A percentile compares a stretch with the other conserved stretches of the same genome.
phyloP scores from a whole-genome alignment of 1,140 invertebrate species.

The Trichomalopsis sarcophagae region DNA sequence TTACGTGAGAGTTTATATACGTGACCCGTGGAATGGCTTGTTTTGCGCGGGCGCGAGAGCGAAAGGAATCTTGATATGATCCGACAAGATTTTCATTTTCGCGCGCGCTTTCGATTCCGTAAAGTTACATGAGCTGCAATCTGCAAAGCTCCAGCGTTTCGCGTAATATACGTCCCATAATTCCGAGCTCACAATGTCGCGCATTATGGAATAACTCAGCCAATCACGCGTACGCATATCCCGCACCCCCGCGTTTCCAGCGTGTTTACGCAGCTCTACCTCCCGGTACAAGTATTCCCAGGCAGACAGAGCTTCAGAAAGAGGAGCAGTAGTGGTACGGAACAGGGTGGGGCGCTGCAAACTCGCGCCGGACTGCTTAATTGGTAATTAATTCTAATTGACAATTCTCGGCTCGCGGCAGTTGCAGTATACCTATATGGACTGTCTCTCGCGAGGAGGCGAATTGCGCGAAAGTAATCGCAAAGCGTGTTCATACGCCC shows the following conservation, averaged over 20 bases:
- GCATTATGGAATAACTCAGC: not conserved
- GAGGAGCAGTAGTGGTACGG: not conserved
- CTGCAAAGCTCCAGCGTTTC: not conserved
- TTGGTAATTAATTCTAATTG: constrained; percentile 66
- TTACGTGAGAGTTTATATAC: too few species aligned
- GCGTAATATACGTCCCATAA: not conserved
- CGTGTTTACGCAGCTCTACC: not conserved
- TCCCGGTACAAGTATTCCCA: not conserved
- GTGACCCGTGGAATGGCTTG: too few species aligned
- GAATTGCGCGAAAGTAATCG: constrained; percentile 56
- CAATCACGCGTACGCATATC: not conserved
- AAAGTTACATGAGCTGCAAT: too few species aligned
- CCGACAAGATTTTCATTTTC: too few species aligned
- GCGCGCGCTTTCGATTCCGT: too few species aligned
- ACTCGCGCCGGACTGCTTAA: constrained; percentile 54
- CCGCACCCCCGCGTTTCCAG: not conserved
- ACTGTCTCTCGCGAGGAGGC: constrained; percentile 29
- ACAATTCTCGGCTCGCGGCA: constrained; percentile 55
- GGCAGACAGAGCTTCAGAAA: too few species aligned
- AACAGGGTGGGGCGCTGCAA: not conserved
- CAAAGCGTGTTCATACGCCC: constrained; percentile 51
- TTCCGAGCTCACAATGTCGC: not conserved
- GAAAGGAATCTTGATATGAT: too few species aligned
- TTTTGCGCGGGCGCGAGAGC: too few species aligned
- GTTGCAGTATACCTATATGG: constrained; percentile 18